Percentiles rank a stretch among this genome's conserved stretches.
These are phyloP conservation scores for Chironex yamaguchii DNA, from an alignment of 30 jellyfish, hydroid and myxozoan species.

Conservation along the genomic window DNA sequence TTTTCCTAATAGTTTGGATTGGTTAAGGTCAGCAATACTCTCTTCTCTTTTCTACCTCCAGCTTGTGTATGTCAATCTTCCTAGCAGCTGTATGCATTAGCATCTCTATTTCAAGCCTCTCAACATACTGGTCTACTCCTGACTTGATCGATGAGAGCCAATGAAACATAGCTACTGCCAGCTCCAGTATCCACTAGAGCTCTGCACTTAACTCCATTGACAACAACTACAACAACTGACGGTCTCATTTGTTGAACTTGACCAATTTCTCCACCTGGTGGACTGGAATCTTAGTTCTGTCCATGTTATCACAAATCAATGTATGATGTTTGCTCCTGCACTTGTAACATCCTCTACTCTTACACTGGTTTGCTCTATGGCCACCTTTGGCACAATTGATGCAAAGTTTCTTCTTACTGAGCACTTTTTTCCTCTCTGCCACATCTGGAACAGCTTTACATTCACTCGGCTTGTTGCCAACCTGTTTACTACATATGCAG, in stretches of 20 bases:
- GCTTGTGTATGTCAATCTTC: conserved; percentile 43
- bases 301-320: conserved; percentile 58
- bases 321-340: conserved; percentile 75
- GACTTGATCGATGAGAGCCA: conserved; percentile 24
- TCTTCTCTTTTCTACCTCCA: conserved; percentile 36
- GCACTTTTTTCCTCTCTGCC: conserved; percentile 33
- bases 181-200: conserved; percentile 81
- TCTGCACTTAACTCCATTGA: conserved; percentile 54
- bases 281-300: no score
- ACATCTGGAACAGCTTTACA: conserved; percentile 25
- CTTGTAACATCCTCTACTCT: conserved; percentile 51
- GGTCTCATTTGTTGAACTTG: background rate
- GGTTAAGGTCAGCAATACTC: conserved; percentile 58
- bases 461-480: conserved; percentile 50
- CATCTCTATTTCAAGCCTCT: conserved; percentile 62
- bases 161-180: conserved; percentile 64
- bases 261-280: conserved; percentile 24
- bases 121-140: conserved; percentile 46
- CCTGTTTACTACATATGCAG: conserved; percentile 47
- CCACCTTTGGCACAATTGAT: conserved; percentile 54
- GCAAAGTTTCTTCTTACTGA: conserved; percentile 43
- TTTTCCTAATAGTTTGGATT: conserved; percentile 51
- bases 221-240: conserved; percentile 6
- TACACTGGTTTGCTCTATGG: conserved; percentile 71
- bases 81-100: conserved; percentile 28